These are phyloP conservation scores for Semicossyphus pulcher DNA, from an alignment of 2,113 vertebrate species.

Conservation along the genomic window DNA sequence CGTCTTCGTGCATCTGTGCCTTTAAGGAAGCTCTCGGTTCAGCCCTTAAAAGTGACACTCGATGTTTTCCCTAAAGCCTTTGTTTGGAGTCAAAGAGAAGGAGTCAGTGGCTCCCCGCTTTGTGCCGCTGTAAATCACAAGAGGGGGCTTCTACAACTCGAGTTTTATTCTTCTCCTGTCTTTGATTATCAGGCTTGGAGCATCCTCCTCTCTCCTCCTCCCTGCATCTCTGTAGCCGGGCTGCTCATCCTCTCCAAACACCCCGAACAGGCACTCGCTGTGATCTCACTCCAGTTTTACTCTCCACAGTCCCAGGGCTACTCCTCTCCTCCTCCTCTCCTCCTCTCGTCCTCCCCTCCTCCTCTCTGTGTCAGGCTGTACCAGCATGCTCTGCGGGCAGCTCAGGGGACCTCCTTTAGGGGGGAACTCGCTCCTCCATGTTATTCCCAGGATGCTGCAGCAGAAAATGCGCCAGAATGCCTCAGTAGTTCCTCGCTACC, in stretches of 20 bases:
- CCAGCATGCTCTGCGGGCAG: slow-evolving; percentile 42
- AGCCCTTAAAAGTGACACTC: neutral
- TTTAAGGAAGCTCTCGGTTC: neutral
- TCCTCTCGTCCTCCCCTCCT: neutral
- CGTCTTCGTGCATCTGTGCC: neutral
- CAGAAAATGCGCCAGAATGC: slow-evolving; percentile 76
- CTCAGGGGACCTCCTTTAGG: slow-evolving; percentile 60
- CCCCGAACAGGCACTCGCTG: slow-evolving; percentile 28
- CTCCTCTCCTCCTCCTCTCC: neutral
- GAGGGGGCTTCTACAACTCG: neutral
- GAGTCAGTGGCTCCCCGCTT: slow-evolving; percentile 4
- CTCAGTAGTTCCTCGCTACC: slow-evolving; percentile 61
- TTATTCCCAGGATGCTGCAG: slow-evolving; percentile 77
- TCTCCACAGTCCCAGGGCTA: slow-evolving; percentile 21
- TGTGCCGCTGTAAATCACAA: slow-evolving; percentile 12
- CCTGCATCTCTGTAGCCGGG: slow-evolving; percentile 32
- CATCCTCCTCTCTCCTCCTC: slow-evolving; percentile 12
- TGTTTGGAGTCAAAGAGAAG: slow-evolving; percentile 13
- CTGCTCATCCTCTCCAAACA: slow-evolving; percentile 8
- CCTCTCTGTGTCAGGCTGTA: slow-evolving; percentile 8
- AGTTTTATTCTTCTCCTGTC: neutral
- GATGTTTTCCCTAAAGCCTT: neutral
- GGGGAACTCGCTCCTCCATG: slow-evolving; percentile 46
- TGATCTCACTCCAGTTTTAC: slow-evolving; percentile 48
- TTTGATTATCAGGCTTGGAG: slow-evolving; percentile 37